phyloP scores from a whole-genome alignment of 2,113 vertebrate species.

The Phocoena phocoena region DNA sequence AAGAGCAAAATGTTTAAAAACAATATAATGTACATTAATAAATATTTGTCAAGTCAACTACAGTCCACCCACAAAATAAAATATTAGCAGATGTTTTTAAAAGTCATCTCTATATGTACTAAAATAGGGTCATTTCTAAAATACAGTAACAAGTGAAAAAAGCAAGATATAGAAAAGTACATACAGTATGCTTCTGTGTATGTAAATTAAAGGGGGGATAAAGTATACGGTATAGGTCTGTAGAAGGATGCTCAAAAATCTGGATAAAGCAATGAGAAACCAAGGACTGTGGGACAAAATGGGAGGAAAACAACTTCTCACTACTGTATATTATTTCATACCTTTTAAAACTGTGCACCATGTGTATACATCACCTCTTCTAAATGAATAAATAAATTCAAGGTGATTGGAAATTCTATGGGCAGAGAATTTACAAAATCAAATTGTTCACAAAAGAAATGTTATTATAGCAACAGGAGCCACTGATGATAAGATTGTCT shows the following conservation, averaged over 20 bases:
- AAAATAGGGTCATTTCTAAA: not conserved
- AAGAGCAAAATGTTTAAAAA: not conserved
- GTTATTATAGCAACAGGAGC: not conserved
- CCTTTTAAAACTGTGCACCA: not conserved
- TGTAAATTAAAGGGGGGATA: not conserved
- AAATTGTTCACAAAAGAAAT: not conserved
- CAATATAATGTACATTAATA: not conserved
- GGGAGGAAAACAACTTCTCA: not conserved
- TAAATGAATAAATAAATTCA: not conserved
- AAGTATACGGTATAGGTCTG: accelerated
- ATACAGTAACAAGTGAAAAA: not conserved
- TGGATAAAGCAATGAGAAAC: not conserved
- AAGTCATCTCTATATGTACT: not conserved
- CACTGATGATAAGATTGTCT: not conserved
- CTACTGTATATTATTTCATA: not conserved
- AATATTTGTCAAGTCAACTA: not conserved
- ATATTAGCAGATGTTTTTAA: not conserved
- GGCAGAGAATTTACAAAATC: not conserved
- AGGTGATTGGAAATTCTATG: not conserved
- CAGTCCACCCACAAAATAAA: not conserved
- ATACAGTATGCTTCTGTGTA: not conserved
- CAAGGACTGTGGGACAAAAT: too few species aligned
- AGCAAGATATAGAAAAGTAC: not conserved
- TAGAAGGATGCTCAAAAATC: not conserved
- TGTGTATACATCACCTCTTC: not conserved